Percentiles rank a stretch among this genome's conserved stretches.
Evolutionary conservation across 2,113 vertebrate genomes (phyloP).

Genomic region (Apteryx owenii): DNA sequence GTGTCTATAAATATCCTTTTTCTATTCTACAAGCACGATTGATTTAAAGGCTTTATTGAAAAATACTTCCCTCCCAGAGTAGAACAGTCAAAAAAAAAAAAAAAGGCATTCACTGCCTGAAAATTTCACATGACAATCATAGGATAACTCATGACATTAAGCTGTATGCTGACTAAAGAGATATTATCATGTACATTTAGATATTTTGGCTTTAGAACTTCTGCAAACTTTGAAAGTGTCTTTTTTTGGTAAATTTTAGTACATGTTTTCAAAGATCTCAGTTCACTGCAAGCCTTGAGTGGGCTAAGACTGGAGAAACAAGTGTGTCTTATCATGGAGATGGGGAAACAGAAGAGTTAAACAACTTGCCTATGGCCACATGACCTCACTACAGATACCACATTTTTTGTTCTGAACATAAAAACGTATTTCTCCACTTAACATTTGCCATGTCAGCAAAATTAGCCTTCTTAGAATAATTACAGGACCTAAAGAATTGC

Average conservation of each 20-base stretch:
- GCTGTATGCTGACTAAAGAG: neutral
- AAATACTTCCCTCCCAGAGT: conserved; percentile 16
- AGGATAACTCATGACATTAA: neutral
- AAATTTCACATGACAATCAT: conserved; percentile 34
- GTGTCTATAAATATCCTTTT: conserved; percentile 45
- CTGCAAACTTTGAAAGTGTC: neutral
- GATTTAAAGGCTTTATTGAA: conserved; percentile 51
- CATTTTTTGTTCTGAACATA: neutral
- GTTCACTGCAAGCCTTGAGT: neutral
- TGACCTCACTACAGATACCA: neutral
- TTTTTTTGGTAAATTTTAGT: neutral
- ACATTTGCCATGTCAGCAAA: neutral
- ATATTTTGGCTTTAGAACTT: neutral
- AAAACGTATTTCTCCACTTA: neutral
- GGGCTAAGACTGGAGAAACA: neutral
- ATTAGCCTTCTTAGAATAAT: neutral
- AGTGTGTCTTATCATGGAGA: neutral
- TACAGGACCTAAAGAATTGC: neutral
- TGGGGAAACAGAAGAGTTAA: neutral
- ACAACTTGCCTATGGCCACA: neutral
- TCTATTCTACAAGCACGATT: conserved; percentile 20
- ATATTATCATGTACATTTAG: neutral
- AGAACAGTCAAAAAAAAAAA: neutral
- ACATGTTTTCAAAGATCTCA: neutral
- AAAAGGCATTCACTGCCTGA: conserved; percentile 26